Evolutionary conservation across 2,797 vertebrate genomes (phyloP), one percentile per base, ranked within the genome.

Genomic region (Hipposideros larvatus): DNA sequence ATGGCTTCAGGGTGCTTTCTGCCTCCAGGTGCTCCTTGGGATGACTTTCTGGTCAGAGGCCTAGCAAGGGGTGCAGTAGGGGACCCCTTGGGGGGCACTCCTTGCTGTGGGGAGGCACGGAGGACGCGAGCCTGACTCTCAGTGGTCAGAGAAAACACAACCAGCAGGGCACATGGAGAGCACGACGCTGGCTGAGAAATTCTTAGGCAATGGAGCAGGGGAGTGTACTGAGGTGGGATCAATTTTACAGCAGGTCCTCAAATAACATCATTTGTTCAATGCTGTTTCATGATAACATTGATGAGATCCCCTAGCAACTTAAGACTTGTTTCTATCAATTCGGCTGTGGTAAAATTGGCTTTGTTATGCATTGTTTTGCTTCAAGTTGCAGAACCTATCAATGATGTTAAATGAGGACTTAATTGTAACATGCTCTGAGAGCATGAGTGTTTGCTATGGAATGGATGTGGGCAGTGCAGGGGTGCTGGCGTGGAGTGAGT

Each of bases 401-500:
- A 19, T 6, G 9, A 34, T 1, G 11, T 19, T n/a, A 66, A 34
- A 31, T 66, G 59, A 61, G 59, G 59, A 26, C 5, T 61, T 61
- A 26, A 37, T 24, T 61, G 59, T 66, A 18, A 37, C 7, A 22
- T 13, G 2, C 37, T 84, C 61, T 59, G 41, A 22, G 21, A 51
- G 18, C 91, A 15, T 31, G 37, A 46, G 4, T 4, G 1, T 75
- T 14, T 37, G 61, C 19, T 26, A 22, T 10, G 31, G 10, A 77
- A 37, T 0, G 31, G 28, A 65, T 14, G 14, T 59, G 61, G 66
- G n/a, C 1, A 22, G 34, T 3, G 9, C 5, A 78, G 7, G 10
- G 34, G 8, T 71, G 10, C 6, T 0, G 0, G 21, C 3, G 3
- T 3, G 71, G 9, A 2, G 28, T 4, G 18, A 65, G 55, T 83